phyloP scores from a whole-genome alignment of 2,797 vertebrate species.

The Siniperca scherzeri region DNA sequence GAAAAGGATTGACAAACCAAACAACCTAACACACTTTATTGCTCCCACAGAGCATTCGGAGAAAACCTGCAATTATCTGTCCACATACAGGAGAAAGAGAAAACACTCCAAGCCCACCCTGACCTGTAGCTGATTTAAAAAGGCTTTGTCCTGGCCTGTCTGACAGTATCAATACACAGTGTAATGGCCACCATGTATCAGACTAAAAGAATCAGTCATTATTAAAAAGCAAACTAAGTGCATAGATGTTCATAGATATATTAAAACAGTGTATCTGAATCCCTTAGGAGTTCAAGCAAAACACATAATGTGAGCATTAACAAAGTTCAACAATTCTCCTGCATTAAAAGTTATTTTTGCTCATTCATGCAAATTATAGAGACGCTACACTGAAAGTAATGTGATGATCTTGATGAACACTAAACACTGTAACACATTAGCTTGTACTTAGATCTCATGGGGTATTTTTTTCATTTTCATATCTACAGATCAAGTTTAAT shows the following conservation, averaged over 20 bases:
- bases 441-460: background rate
- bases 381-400: background rate
- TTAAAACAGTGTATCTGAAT: slow-evolving; percentile 18
- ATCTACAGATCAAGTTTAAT: background rate
- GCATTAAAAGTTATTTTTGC: slow-evolving; percentile 5
- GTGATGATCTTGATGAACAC: background rate
- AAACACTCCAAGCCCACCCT: slow-evolving; percentile 29
- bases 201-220: slow-evolving; percentile 51
- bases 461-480: background rate
- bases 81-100: slow-evolving; percentile 47
- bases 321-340: slow-evolving; percentile 12
- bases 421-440: background rate
- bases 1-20: slow-evolving; percentile 59
- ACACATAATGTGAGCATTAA: background rate
- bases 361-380: background rate
- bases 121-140: slow-evolving; percentile 68
- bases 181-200: slow-evolving; percentile 56
- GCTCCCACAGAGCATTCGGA: slow-evolving; percentile 63
- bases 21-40: slow-evolving; percentile 53
- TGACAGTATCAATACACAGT: slow-evolving; percentile 62
- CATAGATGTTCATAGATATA: slow-evolving; percentile 16
- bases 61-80: slow-evolving; percentile 58
- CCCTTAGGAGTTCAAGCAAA: slow-evolving; percentile 3
- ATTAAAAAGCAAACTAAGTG: slow-evolving; percentile 42
- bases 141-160: slow-evolving; percentile 43